A percentile compares a stretch with the other conserved stretches of the same genome.
These are phyloP conservation scores for Rhinopithecus roxellana DNA, from an alignment of 2,113 vertebrate genomes.

Conservation along the genomic window DNA sequence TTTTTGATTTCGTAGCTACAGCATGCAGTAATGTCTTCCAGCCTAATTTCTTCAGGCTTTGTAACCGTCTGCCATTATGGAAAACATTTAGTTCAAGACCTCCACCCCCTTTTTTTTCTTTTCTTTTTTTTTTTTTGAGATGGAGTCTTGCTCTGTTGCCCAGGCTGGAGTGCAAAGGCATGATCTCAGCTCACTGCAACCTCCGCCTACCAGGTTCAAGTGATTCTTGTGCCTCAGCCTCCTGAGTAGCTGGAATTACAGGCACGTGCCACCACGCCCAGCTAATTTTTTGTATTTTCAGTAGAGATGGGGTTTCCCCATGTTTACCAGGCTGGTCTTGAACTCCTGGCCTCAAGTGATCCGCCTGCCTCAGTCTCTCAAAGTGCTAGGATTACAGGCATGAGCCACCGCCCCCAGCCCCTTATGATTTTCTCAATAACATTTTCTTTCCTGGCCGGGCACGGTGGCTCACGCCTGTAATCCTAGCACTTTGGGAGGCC, in stretches of 20 bases:
- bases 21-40: neutral
- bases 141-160: neutral
- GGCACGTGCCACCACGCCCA: neutral
- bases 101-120: accelerated
- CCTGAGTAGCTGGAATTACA: neutral
- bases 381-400: too few relatives aligned
- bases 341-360: too few relatives aligned
- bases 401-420: neutral
- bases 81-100: neutral
- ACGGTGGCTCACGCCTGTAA: too few relatives aligned
- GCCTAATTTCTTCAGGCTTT: neutral
- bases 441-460: too few relatives aligned
- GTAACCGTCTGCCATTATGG: neutral
- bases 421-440: neutral
- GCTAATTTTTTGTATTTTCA: too few relatives aligned
- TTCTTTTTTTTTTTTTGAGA: neutral
- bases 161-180: neutral
- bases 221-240: too few relatives aligned
- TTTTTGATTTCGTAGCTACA: slow-evolving; percentile 32
- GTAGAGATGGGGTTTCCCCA: too few relatives aligned
- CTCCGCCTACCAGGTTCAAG: neutral
- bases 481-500: too few relatives aligned
- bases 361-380: too few relatives aligned
- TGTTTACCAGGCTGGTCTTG: too few relatives aligned
- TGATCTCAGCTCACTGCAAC: neutral